These are phyloP conservation scores for Bombyx mandarina DNA, from an alignment of 1,140 invertebrate species.

Conservation along the genomic window DNA sequence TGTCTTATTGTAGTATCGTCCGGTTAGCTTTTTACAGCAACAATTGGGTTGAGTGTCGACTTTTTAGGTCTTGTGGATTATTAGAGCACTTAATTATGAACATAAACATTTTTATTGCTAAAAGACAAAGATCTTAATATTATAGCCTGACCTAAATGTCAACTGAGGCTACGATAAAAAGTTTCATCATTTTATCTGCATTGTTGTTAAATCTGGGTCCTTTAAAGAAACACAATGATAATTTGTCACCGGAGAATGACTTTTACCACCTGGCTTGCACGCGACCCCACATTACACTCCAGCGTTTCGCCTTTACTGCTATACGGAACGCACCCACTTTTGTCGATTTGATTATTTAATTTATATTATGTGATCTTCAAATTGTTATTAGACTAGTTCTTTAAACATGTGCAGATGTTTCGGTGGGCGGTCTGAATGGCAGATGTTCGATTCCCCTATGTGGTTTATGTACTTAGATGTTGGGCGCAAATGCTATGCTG, in stretches of 20 bases:
- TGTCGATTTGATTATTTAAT: slow-evolving; percentile 60
- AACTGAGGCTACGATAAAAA: slow-evolving; percentile 22
- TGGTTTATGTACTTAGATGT: slow-evolving; percentile 25
- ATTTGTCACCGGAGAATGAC: slow-evolving; percentile 52
- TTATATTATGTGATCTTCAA: slow-evolving; percentile 62
- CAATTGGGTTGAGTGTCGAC: no score
- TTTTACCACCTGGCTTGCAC: slow-evolving; percentile 46
- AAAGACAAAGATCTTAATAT: no score
- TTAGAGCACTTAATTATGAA: no score
- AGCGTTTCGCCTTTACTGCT: slow-evolving; percentile 18
- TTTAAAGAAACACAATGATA: slow-evolving; percentile 46
- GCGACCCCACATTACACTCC: slow-evolving; percentile 33
- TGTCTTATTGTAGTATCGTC: no score
- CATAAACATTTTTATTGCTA: no score
- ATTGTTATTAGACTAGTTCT: slow-evolving; percentile 57
- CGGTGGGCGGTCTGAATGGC: slow-evolving; percentile 28
- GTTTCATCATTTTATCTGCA: slow-evolving; percentile 30
- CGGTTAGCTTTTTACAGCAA: no score
- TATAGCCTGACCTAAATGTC: slow-evolving; percentile 8
- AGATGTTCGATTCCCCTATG: slow-evolving; percentile 27
- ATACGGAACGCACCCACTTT: slow-evolving; percentile 54
- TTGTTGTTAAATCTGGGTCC: slow-evolving; percentile 27
- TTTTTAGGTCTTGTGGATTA: no score
- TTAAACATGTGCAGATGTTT: slow-evolving; percentile 52
- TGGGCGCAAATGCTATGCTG: not conserved